Conservation (phyloP, 2,797 vertebrate genomes). For the Leucoraja ocellata region DNA sequence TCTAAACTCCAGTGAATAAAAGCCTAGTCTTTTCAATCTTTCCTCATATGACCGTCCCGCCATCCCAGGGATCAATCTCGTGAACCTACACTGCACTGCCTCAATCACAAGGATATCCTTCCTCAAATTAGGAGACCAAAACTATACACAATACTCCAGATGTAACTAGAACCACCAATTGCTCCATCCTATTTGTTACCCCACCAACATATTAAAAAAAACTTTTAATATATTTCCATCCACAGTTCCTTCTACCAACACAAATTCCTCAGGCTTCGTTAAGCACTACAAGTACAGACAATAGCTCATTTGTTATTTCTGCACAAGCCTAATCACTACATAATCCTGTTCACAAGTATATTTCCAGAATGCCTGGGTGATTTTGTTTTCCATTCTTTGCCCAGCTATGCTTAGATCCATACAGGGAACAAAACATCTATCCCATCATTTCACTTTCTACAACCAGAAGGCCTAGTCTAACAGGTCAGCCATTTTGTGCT, state of each 20-base stretch:
- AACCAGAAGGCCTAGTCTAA: no score
- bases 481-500: no score
- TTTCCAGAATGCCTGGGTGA: neutral
- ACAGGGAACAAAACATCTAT: no score
- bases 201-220: neutral
- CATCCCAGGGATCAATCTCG: no score
- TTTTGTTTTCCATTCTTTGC: neutral
- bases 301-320: neutral
- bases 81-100: no score
- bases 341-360: neutral
- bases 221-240: neutral
- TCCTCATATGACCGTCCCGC: no score
- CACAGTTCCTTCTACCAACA: neutral
- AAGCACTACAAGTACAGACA: neutral
- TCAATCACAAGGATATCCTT: no score
- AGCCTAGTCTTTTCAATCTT: no score
- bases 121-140: no score
- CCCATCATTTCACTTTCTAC: no score
- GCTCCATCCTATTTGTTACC: neutral
- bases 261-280: neutral
- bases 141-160: no score
- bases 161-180: neutral
- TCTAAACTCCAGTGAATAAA: no score
- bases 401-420: neutral
- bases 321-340: neutral